Percentiles rank a stretch among this genome's conserved stretches.
Conservation (phyloP, 2,113 vertebrate species). For the Dasyornis broadbenti region DNA sequence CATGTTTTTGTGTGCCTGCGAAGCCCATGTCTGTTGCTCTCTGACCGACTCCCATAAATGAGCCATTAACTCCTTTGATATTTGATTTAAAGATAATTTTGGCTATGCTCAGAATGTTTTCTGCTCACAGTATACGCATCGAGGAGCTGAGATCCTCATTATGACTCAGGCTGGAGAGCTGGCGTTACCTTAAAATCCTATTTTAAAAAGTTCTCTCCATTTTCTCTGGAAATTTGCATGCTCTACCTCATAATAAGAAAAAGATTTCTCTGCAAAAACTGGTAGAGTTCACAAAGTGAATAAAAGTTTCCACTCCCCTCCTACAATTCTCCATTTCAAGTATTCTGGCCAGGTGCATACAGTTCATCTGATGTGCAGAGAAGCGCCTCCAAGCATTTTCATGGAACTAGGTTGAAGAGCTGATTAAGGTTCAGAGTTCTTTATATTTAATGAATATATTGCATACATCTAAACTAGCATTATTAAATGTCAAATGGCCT, state of each 20-base stretch:
- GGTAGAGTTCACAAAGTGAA: neutral
- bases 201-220: neutral
- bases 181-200: neutral
- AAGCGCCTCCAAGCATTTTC: neutral
- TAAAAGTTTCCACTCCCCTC: neutral
- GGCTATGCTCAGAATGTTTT: neutral
- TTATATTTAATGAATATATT: neutral
- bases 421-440: neutral
- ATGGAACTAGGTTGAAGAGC: neutral
- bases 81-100: neutral
- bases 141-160: neutral
- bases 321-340: neutral
- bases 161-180: neutral
- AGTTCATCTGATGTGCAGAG: neutral
- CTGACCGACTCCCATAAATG: neutral
- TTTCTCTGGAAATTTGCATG: neutral
- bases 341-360: neutral
- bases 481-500: neutral
- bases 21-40: neutral
- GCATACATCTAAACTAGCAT: neutral
- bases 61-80: neutral
- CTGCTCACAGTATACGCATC: neutral
- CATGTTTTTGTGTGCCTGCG: neutral
- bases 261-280: neutral
- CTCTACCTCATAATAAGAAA: neutral